Evolutionary conservation across 2,888 invertebrate genomes (phyloP), one percentile per base, ranked within the genome.

Genomic region (Drosophila koepferae): DNA sequence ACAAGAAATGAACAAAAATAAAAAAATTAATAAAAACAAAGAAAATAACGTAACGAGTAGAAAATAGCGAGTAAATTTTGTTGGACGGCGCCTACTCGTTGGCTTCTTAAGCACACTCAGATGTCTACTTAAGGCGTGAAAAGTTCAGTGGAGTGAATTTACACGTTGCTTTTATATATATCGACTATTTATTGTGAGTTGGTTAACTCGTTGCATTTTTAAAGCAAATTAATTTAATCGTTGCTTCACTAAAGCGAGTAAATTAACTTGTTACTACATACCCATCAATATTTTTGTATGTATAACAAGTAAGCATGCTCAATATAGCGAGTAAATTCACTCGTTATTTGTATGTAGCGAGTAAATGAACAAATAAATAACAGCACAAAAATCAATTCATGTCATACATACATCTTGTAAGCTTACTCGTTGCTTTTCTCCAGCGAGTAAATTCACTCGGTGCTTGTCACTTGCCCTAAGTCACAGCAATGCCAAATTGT

Each of bases 1-100:
- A 89, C 59, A 34, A 23, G 66, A 73, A 63, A 51, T 63, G 44
- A 55, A 51, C 60, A 63, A 59, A 58, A 51, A 18, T 8, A 40
- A 63, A 51, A 49, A 49, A 23, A 41, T 38, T n/a, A n/a, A n/a
- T 20, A 49, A 51, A 46, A 49, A 28, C 28, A 28, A 28, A 28
- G 5, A 28, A 62, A 14, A 48, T 74, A 43, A 68, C 41, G 48
- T 46, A 44, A 56, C 61, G 41, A 63, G 46, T 44, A 51, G 38
- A 34, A 64, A 46, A 31, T 63, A 71, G 58, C 72, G 41, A 56
- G 34, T 62, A 20, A 48, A 71, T 58, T 59, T 34, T 18, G n/a
- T 20, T 72, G 59, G 59, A 72, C 54, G 58, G 72, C 43, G 53
- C 54, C 54, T 40, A 46, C 53, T 38, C 46, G 53, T 43, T 38